These are phyloP conservation scores for Macrosiphum euphorbiae DNA, from an alignment of 2,888 invertebrate genomes.

Conservation along the genomic window DNA sequence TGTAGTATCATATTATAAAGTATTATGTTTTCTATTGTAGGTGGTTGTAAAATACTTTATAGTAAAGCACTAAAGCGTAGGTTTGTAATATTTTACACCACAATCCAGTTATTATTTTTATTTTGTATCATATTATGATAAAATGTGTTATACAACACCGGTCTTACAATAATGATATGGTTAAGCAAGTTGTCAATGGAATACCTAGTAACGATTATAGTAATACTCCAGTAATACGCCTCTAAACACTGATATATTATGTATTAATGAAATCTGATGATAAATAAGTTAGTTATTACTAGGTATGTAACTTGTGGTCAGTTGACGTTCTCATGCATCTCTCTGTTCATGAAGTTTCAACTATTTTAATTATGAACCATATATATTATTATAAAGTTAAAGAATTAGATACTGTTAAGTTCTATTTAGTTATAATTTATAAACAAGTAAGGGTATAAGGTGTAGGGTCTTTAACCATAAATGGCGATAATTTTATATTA, in stretches of 20 bases:
- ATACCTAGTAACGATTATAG: background rate
- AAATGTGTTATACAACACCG: background rate
- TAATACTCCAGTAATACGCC: background rate
- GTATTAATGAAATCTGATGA: background rate
- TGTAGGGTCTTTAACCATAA: background rate
- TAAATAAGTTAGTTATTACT: constrained; percentile 3
- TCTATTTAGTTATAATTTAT: background rate
- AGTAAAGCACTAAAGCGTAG: background rate
- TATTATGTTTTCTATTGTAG: background rate
- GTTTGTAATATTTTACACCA: background rate
- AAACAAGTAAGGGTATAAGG: background rate
- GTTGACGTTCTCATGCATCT: background rate
- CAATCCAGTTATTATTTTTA: background rate
- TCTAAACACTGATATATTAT: background rate
- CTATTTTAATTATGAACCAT: background rate
- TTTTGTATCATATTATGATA: background rate
- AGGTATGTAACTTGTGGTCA: background rate
- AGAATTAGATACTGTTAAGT: background rate
- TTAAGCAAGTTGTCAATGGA: background rate
- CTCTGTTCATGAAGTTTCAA: background rate
- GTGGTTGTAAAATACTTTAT: background rate
- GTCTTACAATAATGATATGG: constrained; percentile 30
- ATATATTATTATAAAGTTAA: background rate
- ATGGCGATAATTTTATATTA: background rate
- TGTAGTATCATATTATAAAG: background rate